phyloP scores from a whole-genome alignment of 2,113 vertebrate genomes.

The Pterocles burchelli region DNA sequence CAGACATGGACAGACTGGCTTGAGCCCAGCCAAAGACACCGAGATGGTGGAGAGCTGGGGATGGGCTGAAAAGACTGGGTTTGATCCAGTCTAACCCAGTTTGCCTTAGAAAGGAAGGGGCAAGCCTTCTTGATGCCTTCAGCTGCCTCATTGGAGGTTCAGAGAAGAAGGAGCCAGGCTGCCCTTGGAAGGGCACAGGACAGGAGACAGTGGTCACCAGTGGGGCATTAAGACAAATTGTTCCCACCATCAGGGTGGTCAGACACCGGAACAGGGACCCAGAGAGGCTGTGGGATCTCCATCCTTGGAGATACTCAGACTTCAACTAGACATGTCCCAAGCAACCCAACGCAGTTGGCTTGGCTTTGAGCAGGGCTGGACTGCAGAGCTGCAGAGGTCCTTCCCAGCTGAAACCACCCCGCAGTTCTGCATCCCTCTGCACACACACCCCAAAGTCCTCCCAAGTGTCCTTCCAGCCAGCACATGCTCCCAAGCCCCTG shows the following conservation, averaged over 20 bases:
- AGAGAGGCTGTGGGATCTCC: background rate
- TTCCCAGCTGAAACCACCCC: background rate
- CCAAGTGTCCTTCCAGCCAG: background rate
- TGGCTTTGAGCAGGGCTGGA: background rate
- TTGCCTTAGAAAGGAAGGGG: background rate
- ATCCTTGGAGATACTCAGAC: background rate
- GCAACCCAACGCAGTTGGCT: background rate
- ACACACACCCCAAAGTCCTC: background rate
- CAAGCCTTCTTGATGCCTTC: background rate
- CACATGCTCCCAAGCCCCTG: background rate
- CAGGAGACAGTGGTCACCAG: background rate
- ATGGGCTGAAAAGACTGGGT: background rate
- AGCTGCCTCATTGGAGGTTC: background rate
- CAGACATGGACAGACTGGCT: background rate
- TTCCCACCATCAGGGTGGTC: background rate
- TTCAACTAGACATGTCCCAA: rapidly evolving
- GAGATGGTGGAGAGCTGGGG: background rate
- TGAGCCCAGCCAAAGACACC: background rate
- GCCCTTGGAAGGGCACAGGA: background rate
- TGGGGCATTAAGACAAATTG: background rate
- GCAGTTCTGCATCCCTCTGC: background rate
- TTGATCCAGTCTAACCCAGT: background rate
- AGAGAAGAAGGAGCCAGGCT: background rate
- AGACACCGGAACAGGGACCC: background rate
- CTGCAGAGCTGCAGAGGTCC: background rate